Evolutionary conservation across 2,888 invertebrate genomes (phyloP).

Genomic region (Palloptera scutellata): DNA sequence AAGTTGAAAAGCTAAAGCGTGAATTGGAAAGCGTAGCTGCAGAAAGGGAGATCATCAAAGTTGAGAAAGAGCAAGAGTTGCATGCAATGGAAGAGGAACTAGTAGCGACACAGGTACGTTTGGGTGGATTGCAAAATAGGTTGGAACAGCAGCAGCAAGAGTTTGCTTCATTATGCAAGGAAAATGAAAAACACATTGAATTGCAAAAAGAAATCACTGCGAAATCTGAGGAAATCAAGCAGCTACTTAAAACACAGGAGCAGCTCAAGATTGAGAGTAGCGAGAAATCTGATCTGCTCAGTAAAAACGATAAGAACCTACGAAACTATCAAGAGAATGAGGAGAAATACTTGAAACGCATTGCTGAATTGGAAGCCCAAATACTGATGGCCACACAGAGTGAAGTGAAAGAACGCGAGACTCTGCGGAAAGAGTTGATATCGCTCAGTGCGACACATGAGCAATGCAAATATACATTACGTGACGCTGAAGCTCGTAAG

Average conservation of each 20-base stretch:
- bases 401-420: constrained; percentile 54
- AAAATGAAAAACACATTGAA: constrained; percentile 32
- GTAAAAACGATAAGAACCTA: constrained; percentile 53
- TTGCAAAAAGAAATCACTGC: constrained; percentile 39
- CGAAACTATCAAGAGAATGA: constrained; percentile 53
- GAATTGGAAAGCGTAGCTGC: constrained; percentile 34
- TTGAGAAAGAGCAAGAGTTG: constrained; percentile 38
- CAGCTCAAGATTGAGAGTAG: constrained; percentile 50
- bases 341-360: constrained; percentile 45
- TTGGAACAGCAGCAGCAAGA: constrained; percentile 46
- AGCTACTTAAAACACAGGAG: constrained; percentile 43
- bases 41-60: constrained; percentile 33
- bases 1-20: constrained; percentile 61
- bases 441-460: constrained; percentile 63
- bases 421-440: constrained; percentile 65
- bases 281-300: constrained; percentile 55
- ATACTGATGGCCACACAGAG: constrained; percentile 51
- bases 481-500: constrained; percentile 61
- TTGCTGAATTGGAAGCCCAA: constrained; percentile 51
- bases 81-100: constrained; percentile 43
- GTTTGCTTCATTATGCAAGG: constrained; percentile 39
- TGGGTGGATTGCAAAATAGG: constrained; percentile 46
- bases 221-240: constrained; percentile 40
- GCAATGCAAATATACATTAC: constrained; percentile 53
- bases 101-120: constrained; percentile 43